These are phyloP conservation scores for Temnothorax longispinosus DNA, from an alignment of 1,140 invertebrate species.

Conservation along the genomic window DNA sequence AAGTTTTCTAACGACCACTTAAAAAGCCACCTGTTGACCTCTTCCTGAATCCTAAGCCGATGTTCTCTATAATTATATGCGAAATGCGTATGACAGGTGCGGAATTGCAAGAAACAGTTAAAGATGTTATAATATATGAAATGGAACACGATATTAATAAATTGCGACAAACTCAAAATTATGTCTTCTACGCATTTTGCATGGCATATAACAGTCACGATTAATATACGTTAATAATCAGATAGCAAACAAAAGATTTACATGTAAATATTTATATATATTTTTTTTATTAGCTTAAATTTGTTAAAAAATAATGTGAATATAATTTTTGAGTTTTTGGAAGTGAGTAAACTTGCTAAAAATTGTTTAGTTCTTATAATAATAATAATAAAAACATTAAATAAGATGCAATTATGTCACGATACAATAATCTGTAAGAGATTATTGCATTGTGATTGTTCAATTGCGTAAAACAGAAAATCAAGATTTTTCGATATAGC, in stretches of 20 bases:
- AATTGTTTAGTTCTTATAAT: too few relatives aligned
- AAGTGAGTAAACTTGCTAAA: too few relatives aligned
- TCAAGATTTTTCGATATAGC: too few relatives aligned
- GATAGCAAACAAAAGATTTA: not conserved
- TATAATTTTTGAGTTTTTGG: not conserved
- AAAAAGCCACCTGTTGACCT: conserved; percentile 68
- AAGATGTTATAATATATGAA: conserved; percentile 49
- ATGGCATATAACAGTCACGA: not conserved
- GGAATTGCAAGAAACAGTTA: conserved; percentile 32
- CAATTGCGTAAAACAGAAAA: too few relatives aligned
- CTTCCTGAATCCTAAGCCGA: conserved; percentile 55
- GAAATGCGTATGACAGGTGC: conserved; percentile 55
- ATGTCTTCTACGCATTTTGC: not conserved
- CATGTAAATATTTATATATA: not conserved
- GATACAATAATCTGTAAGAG: too few relatives aligned
- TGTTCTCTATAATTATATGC: conserved; percentile 63
- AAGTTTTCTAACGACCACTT: conserved; percentile 30
- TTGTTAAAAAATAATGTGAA: not conserved
- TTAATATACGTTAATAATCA: not conserved
- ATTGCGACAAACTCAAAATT: not conserved
- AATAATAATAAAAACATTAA: too few relatives aligned
- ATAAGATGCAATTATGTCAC: too few relatives aligned
- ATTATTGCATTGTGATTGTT: too few relatives aligned
- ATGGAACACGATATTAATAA: conserved; percentile 51
- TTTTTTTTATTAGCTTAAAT: not conserved